Evolutionary conservation across 2,113 vertebrate genomes (phyloP).

Genomic region (Laterallus jamaicensis): DNA sequence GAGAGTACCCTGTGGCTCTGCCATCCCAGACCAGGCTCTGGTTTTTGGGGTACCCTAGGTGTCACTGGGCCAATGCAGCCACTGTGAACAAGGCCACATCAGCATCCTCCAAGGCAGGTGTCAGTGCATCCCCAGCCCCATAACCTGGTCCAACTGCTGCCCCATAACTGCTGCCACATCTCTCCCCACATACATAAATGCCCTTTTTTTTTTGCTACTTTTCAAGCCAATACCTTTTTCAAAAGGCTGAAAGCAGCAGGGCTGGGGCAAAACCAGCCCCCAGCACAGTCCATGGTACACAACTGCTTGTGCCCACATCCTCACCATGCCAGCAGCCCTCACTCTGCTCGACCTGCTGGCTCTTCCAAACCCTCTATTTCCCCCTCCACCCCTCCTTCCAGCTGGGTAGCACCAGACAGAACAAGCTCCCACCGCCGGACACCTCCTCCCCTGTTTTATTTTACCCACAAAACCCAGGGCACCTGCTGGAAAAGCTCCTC

Average conservation of each 20-base stretch:
- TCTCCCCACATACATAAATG: neutral
- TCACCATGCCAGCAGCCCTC: fast-evolving
- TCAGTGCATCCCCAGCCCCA: neutral
- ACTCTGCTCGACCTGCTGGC: fast-evolving
- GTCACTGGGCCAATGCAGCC: fast-evolving
- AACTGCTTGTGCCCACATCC: fast-evolving
- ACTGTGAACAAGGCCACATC: neutral
- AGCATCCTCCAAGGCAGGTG: neutral
- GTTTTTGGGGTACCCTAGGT: neutral
- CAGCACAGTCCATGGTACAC: neutral
- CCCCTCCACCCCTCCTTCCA: neutral
- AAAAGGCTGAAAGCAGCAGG: neutral
- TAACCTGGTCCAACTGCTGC: neutral
- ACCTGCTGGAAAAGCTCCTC: slow-evolving; percentile 31
- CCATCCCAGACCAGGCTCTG: neutral
- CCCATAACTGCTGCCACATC: neutral
- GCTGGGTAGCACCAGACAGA: neutral
- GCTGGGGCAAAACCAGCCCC: neutral
- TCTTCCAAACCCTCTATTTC: neutral
- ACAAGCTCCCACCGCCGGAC: neutral
- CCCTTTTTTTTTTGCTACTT: neutral
- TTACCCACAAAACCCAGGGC: neutral
- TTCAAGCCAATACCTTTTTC: neutral
- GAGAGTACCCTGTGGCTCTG: neutral
- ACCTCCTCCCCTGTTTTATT: neutral